Percentiles rank a stretch among this genome's conserved stretches.
Evolutionary conservation across 2,888 invertebrate species (phyloP).

Genomic region (Lathronympha strigana): DNA sequence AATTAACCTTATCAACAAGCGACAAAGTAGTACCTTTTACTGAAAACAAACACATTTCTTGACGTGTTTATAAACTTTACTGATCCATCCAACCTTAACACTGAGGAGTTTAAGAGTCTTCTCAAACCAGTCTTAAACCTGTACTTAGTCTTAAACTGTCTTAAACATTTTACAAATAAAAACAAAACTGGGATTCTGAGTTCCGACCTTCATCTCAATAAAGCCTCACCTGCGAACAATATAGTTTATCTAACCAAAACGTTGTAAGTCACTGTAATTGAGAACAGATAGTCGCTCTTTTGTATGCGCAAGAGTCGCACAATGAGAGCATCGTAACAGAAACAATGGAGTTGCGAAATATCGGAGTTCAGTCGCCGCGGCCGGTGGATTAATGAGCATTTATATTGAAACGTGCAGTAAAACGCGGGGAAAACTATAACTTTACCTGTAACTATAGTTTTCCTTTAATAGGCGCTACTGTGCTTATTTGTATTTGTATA

Average conservation of each 20-base stretch:
- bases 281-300: slow-evolving; percentile 12
- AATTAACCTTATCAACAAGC: no score
- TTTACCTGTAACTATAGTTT: not conserved
- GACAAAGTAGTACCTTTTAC: no score
- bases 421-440: not conserved
- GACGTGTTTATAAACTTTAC: no score
- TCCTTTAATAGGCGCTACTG: not conserved
- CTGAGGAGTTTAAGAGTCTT: slow-evolving; percentile 15
- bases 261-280: slow-evolving; percentile 10
- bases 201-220: slow-evolving; percentile 44
- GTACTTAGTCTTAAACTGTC: slow-evolving; percentile 31
- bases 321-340: slow-evolving; percentile 41
- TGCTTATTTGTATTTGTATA: not conserved
- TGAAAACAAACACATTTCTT: no score
- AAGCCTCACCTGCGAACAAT: slow-evolving; percentile 42
- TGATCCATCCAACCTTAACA: slow-evolving; percentile 7
- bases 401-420: not conserved
- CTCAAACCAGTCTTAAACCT: slow-evolving; percentile 29
- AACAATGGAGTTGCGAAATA: slow-evolving; percentile 45
- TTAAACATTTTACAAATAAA: slow-evolving; percentile 32
- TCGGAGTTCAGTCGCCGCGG: slow-evolving; percentile 40
- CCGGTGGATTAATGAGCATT: slow-evolving; percentile 18
- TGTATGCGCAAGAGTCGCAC: slow-evolving; percentile 13
- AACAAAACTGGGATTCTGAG: slow-evolving; percentile 39
- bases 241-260: slow-evolving; percentile 4